Conservation (phyloP, 30 jellyfish, hydroid and myxozoan species). For the Turritopsis dohrnii region DNA sequence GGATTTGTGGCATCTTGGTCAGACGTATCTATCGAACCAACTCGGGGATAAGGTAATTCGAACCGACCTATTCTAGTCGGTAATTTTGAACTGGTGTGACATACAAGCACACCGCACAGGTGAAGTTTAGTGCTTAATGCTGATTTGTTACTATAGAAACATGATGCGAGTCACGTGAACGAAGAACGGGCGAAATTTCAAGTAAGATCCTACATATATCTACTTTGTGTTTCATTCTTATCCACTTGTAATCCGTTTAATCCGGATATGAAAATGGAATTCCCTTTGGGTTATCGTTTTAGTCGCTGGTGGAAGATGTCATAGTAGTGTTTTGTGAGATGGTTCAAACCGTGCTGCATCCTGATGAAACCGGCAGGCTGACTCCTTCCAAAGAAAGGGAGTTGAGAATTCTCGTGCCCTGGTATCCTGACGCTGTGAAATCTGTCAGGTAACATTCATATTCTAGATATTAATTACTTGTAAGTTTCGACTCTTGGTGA, state of each 20-base stretch:
- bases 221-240: too few species aligned
- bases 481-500: background rate
- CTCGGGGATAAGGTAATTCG: conserved; percentile 86
- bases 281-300: background rate
- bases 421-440: conserved; percentile 23
- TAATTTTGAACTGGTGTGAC: too few species aligned
- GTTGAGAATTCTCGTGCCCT: conserved; percentile 15
- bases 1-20: conserved; percentile 89
- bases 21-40: conserved; percentile 71
- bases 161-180: background rate
- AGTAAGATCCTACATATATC: background rate
- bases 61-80: too few species aligned
- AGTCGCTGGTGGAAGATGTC: conserved; percentile 36
- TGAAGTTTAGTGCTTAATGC: background rate
- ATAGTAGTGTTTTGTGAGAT: conserved; percentile 31
- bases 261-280: too few species aligned
- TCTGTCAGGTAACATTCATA: conserved; percentile 13
- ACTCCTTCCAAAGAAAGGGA: conserved; percentile 4
- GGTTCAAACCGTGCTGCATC: conserved; percentile 28
- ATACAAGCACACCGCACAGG: too few species aligned
- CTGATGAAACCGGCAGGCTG: background rate
- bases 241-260: too few species aligned
- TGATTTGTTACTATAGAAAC: background rate
- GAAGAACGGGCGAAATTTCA: background rate
- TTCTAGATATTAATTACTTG: background rate